phyloP scores from a whole-genome alignment of 2,113 vertebrate genomes.

The Paramisgurnus dabryanus region DNA sequence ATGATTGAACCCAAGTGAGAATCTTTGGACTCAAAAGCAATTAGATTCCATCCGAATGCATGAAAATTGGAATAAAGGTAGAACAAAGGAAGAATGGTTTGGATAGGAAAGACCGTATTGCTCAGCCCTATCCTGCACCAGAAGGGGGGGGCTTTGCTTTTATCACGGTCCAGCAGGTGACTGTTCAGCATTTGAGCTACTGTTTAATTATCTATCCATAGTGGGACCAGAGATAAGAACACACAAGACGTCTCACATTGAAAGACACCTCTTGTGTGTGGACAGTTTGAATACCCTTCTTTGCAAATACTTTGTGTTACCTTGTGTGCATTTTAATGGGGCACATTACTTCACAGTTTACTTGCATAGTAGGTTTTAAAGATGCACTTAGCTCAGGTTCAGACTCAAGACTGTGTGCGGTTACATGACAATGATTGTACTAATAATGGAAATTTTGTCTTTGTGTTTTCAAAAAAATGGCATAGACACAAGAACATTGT shows the following conservation, averaged over 20 bases:
- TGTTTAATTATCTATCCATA: slow-evolving; percentile 37
- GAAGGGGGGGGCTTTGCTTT: slow-evolving; percentile 9
- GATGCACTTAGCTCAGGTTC: no score
- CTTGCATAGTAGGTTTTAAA: neutral
- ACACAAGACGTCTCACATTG: slow-evolving; percentile 9
- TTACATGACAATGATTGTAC: no score
- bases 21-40: slow-evolving; percentile 13
- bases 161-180: slow-evolving; percentile 48
- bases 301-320: slow-evolving; percentile 8
- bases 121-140: slow-evolving; percentile 20
- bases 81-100: slow-evolving; percentile 6
- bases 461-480: no score
- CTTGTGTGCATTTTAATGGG: neutral
- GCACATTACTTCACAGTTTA: neutral
- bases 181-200: slow-evolving; percentile 22
- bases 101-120: slow-evolving; percentile 1
- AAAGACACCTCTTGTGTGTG: slow-evolving; percentile 5
- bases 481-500: no score
- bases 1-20: slow-evolving; percentile 25
- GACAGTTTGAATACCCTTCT: slow-evolving; percentile 3
- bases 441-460: no score
- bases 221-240: slow-evolving; percentile 38
- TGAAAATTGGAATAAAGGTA: neutral
- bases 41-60: slow-evolving; percentile 14
- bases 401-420: no score